Conservation (phyloP, 2,797 vertebrate genomes). For the Tauraco hartlaubi region DNA sequence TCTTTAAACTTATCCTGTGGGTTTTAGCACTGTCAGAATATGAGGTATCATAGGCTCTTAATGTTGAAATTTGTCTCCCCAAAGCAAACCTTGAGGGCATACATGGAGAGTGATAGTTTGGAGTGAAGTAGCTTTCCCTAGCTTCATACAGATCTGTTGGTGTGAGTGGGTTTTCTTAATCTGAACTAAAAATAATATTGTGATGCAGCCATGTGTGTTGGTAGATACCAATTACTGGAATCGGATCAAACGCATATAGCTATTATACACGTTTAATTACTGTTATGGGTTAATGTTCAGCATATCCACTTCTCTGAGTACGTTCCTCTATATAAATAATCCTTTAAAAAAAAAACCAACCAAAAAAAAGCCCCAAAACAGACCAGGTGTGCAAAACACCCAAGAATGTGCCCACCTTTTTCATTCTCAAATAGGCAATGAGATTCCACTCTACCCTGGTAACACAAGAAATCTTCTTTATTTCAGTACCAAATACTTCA, state of each 20-base stretch:
- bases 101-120: neutral
- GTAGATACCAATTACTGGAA: neutral
- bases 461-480: neutral
- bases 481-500: neutral
- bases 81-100: neutral
- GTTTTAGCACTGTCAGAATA: neutral
- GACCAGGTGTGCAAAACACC: neutral
- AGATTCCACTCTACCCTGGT: neutral
- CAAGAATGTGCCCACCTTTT: neutral
- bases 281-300: neutral
- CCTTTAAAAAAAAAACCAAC: neutral
- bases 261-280: neutral
- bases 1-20: neutral
- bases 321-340: neutral
- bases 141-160: neutral
- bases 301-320: neutral
- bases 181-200: conserved; percentile 25
- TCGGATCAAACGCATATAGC: neutral
- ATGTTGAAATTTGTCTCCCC: neutral
- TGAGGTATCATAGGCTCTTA: neutral
- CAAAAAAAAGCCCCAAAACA: neutral
- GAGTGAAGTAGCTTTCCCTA: neutral
- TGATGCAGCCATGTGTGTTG: neutral
- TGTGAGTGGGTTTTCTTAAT: neutral
- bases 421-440: neutral